Base-by-base conservation (phyloP, 1,140 invertebrate species). In the Nilaparvata lugens region DNA sequence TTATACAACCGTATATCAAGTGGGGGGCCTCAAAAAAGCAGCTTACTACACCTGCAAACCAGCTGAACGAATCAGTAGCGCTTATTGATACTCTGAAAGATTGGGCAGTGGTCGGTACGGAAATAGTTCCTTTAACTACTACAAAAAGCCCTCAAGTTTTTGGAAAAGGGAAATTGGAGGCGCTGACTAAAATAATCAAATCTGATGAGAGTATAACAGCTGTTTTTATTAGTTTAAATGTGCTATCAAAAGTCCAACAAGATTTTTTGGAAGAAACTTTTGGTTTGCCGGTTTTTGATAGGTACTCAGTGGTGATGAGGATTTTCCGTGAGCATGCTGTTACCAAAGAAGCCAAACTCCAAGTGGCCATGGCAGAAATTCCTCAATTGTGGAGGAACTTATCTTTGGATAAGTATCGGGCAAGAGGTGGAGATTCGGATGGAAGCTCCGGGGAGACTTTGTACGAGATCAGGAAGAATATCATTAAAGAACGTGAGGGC, bases 331-430 rank as follows among this genome's bases (percentile, higher is more conserved):
- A 82, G 42, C 88, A 93, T 73, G 92, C 93, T 2, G 79, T 77
- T 57, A 92, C 83, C 21, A 81, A 81, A 56, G 90, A 93, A 75
- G 87, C 93, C 0, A 88, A 86, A 68, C 67, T 96, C 11, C 91
- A 95, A 75, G 84, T 95, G n/a, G 84, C 89, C 3, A 73, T 96
- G 64, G 93, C 93, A 3, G 91, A 96, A 76, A 77, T 96, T 51
- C 89, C 91, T 0, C 91, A 89, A 65, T 77, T 92, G 45, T 83
- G 81, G 75, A 35, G 31, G 13, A 35, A 35, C 13, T 35, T 35
- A 11, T 35, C 31, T 11, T 6, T 35, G 7, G 31, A 35, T 35
- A 35, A 35, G 31, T 78, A 52, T 42, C 59, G 28, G 18, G 31
- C 52, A 40, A 65, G 35, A 54, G 13, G 67, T 13, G 19, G 65